Conservation (phyloP, 2,113 vertebrate species). For the Benitochromis conjunctus region DNA sequence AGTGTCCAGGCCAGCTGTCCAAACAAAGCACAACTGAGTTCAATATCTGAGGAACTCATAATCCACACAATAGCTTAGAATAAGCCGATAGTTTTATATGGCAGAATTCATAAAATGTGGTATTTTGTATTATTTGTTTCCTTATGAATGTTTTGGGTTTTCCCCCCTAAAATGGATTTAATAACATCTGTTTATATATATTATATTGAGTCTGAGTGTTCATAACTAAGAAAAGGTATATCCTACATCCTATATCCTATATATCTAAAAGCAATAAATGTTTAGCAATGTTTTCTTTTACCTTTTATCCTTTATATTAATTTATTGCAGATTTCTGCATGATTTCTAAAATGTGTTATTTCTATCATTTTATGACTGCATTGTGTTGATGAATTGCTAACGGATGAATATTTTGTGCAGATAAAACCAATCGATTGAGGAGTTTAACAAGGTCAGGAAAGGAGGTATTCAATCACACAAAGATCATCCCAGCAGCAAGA, state of each 20-base stretch:
- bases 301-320: not conserved
- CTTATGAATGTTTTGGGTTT: not conserved
- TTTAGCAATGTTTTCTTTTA: not conserved
- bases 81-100: not conserved
- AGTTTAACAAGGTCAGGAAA: not conserved
- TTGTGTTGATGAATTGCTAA: not conserved
- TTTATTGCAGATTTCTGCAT: not conserved
- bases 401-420: not conserved
- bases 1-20: constrained; percentile 52
- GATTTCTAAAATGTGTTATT: not conserved
- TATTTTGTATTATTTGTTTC: constrained; percentile 6
- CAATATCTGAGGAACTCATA: constrained; percentile 40
- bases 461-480: not conserved
- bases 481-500: not conserved
- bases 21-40: constrained; percentile 49
- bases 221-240: not conserved
- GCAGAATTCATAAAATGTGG: constrained; percentile 21
- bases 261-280: not conserved
- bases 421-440: not conserved
- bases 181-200: not conserved
- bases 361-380: not conserved
- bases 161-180: not conserved
- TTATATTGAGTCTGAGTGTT: not conserved
- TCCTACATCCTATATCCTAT: no score
- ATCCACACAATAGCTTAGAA: constrained; percentile 34